phyloP scores from a whole-genome alignment of 2,113 vertebrate species.

The Ibidorhyncha struthersii region DNA sequence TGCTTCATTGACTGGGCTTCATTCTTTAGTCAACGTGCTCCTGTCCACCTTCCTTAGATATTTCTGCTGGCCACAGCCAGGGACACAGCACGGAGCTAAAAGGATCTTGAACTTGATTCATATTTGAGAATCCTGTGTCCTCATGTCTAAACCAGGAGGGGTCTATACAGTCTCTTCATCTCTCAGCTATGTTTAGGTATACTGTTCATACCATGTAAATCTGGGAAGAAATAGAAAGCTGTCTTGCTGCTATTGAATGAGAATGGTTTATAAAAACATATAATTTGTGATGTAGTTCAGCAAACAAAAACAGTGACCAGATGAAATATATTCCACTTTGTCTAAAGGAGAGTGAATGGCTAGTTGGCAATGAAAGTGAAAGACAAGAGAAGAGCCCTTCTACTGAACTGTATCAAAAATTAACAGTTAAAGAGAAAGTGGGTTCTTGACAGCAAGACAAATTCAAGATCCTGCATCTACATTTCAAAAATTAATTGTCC shows the following conservation, averaged over 20 bases:
- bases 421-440: constrained; percentile 23
- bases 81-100: neutral
- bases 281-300: neutral
- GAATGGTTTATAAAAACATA: neutral
- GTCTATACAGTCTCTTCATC: neutral
- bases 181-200: neutral
- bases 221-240: neutral
- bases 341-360: neutral
- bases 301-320: neutral
- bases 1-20: neutral
- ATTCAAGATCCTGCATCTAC: constrained; percentile 33
- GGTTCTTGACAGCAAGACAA: constrained; percentile 2
- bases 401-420: neutral
- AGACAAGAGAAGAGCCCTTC: neutral
- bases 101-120: neutral
- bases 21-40: neutral
- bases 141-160: neutral
- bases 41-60: neutral
- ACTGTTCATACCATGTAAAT: neutral
- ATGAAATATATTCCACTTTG: neutral
- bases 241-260: neutral
- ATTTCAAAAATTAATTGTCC: constrained; percentile 57
- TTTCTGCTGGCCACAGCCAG: neutral
- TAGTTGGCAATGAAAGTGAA: neutral
- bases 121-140: neutral